Evolutionary conservation across 1,140 invertebrate species (phyloP), one percentile per base, ranked within the genome.

Genomic region (Sesamia nonagrioides): DNA sequence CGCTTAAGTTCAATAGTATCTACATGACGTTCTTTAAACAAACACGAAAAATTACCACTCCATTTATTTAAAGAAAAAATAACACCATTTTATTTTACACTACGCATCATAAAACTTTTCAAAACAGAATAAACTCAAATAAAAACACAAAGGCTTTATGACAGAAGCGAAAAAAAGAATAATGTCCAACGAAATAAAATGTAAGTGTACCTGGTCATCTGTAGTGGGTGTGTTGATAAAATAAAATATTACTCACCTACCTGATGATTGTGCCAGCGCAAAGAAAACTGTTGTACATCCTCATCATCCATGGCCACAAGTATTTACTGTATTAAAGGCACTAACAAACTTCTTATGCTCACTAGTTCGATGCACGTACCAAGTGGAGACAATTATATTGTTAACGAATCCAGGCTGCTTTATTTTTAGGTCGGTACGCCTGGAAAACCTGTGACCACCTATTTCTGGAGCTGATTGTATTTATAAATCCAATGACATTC

Each of bases 241-340:
- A 79, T 82, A 84, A 82, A 88, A 77, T 88, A 90, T 82, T 92
- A 94, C 92, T 94, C 83, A 95, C 92, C 94, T 95, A 96, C 96
- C 95, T 97, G 97, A 92, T 97, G 97, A 94, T 97, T 97, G 92
- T 97, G 97, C 97, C 97, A 98, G 91, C 97, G 95, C 79, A 98
- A 95, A 89, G 97, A 97, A 92, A 97, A 97, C 91, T 97, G 97
- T 92, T 97, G 96, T 86, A 97, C 95, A 83, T 95, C 92, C 85
- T 95, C 95, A 68, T 95, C 94, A 87, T 96, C 95, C 94, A 95
- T 95, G 84, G 73, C 84, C 40, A 50, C 61, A 63, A 60, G 18
- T 33, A 76, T 48, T 76, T 63, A 63, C 15, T 54, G 40, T 73
- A 63, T 18, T 50, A 54, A 73, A 61, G 11, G 9, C 69, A 73